Evolutionary conservation across 2,888 invertebrate species (phyloP).

Genomic region (Punctoribates punctum): DNA sequence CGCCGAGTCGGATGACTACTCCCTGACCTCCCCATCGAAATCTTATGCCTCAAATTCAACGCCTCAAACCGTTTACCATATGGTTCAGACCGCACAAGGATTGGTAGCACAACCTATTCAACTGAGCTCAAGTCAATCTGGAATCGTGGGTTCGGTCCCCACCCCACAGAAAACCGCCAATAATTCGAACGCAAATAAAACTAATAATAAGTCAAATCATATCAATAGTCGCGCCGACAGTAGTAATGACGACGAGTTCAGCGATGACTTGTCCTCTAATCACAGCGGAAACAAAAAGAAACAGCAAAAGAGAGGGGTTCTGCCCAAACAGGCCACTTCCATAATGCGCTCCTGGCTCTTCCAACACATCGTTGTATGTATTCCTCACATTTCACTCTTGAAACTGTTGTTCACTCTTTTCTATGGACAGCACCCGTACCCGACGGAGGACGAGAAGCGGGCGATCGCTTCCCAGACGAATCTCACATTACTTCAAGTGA

Average conservation of each 20-base stretch:
- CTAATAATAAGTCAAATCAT: constrained; percentile 26
- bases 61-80: constrained; percentile 55
- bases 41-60: constrained; percentile 29
- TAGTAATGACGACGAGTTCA: constrained; percentile 45
- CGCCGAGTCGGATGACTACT: constrained; percentile 20
- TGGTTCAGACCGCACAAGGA: constrained; percentile 57
- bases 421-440: constrained; percentile 77
- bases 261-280: constrained; percentile 56
- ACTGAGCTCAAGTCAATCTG: constrained; percentile 49
- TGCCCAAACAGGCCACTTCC: constrained; percentile 92
- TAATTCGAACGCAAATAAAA: constrained; percentile 31
- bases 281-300: constrained; percentile 25
- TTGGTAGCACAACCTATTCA: constrained; percentile 57
- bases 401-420: not conserved
- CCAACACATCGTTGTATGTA: constrained; percentile 80
- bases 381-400: constrained; percentile 52
- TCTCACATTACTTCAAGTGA: constrained; percentile 80
- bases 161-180: constrained; percentile 71
- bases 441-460: constrained; percentile 89
- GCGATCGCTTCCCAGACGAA: constrained; percentile 83
- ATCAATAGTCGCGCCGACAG: constrained; percentile 45
- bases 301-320: constrained; percentile 72
- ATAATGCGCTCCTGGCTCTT: constrained; percentile 95
- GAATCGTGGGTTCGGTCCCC: constrained; percentile 72
- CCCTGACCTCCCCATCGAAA: constrained; percentile 30